Evolutionary conservation across 1,140 invertebrate genomes (phyloP), one percentile per base, ranked within the genome.

Genomic region (Mamestra configurata): DNA sequence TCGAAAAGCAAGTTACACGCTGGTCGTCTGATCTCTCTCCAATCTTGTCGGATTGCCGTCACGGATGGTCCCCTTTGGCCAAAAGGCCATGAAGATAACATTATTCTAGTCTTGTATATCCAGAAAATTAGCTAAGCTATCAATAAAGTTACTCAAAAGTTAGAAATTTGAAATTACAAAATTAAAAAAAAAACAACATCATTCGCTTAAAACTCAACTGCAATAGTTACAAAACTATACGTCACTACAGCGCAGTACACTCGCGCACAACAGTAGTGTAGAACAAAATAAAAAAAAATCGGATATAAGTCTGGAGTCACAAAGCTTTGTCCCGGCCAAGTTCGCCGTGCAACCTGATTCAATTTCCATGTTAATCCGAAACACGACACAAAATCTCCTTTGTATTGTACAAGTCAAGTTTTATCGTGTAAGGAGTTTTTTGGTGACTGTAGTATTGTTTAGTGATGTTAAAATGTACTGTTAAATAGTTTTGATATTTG

Each of bases 291-390:
- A 81, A 77, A 77, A 84, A 80, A 80, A 77, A 24, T 8, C 13
- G 35, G 20, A 72, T 75, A 59, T 59, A 80, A 72, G 79, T 72
- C 80, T 79, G 59, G 77, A 86, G 81, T 88, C 80, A 77, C 84
- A 87, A 87, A 87, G 88, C 88, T 90, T 88, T 86, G 86, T 86
- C 75, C 75, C 31, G 66, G 51, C 68, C 55, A 80, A 89, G 85
- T 86, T 87, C 82, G 53, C 80, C 83, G 83, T 88, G 81, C 83
- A 77, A 84, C 82, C 84, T 91, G 89, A 91, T 90, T 91, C 88
- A 87, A 89, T 91, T 90, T 91, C 84, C 87, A 90, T 90, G 85
- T 90, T 88, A 89, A 88, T 91, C 84, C 84, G 75, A 64, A 81
- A 85, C 85, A 72, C 72, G 71, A 76, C 75, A 73, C 80, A 86